These are phyloP conservation scores for Cerastis rubricosa DNA, from an alignment of 2,888 invertebrate genomes.

Conservation along the genomic window DNA sequence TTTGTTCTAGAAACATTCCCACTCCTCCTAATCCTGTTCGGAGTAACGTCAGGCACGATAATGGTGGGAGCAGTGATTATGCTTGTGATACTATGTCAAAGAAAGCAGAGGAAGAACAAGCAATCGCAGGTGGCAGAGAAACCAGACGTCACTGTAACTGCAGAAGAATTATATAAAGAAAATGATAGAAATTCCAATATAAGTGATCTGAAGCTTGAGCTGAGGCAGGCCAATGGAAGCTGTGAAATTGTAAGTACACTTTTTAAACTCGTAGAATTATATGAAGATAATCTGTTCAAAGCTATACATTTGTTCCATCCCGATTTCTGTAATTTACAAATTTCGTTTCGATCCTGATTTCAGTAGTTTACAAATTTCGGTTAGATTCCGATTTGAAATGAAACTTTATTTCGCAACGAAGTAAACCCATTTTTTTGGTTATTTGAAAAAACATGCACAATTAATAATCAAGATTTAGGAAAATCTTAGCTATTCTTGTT, in stretches of 20 bases:
- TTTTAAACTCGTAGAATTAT: not conserved
- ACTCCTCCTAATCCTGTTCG: slow-evolving; percentile 95
- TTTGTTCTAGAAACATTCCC: slow-evolving; percentile 93
- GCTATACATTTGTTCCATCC: too few relatives aligned
- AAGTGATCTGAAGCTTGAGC: slow-evolving; percentile 97
- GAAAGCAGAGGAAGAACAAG: slow-evolving; percentile 91
- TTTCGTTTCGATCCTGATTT: too few relatives aligned
- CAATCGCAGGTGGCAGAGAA: slow-evolving; percentile 89
- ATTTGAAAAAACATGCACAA: too few relatives aligned
- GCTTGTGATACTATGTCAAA: slow-evolving; percentile 95
- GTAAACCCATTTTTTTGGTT: too few relatives aligned
- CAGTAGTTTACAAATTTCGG: too few relatives aligned
- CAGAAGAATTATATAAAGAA: slow-evolving; percentile 91
- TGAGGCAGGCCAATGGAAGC: slow-evolving; percentile 95
- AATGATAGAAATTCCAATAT: slow-evolving; percentile 98
- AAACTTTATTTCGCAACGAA: too few relatives aligned
- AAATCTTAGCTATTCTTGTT: too few relatives aligned
- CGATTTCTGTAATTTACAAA: too few relatives aligned
- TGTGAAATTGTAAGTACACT: slow-evolving; percentile 92
- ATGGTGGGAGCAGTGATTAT: slow-evolving; percentile 96
- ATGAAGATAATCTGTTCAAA: too few relatives aligned
- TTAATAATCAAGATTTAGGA: too few relatives aligned
- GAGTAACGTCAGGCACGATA: slow-evolving; percentile 96
- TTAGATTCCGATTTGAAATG: too few relatives aligned
- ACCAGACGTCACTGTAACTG: slow-evolving; percentile 90